Evolutionary conservation across 2,113 vertebrate species (phyloP).

Genomic region (Microcebus griseorufus): DNA sequence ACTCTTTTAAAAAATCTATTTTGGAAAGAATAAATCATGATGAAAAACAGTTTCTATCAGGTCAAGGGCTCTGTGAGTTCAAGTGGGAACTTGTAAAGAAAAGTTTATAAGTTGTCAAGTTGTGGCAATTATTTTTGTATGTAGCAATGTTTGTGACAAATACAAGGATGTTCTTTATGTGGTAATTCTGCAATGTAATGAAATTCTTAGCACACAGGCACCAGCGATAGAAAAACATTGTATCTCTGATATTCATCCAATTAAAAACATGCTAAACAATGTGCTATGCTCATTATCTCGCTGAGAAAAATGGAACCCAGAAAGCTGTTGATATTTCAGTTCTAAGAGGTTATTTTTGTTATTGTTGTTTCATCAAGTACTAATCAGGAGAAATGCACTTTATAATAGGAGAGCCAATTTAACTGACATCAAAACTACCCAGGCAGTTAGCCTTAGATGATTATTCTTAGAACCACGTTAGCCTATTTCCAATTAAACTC

Average conservation of each 20-base stretch:
- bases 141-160: conserved; percentile 62
- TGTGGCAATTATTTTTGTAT: conserved; percentile 66
- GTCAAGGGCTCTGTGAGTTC: not conserved
- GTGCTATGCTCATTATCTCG: conserved; percentile 71
- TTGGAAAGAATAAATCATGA: conserved; percentile 23
- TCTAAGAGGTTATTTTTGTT: conserved; percentile 73
- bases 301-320: conserved; percentile 73
- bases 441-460: conserved; percentile 67
- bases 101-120: not conserved
- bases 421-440: conserved; percentile 68
- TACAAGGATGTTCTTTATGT: conserved; percentile 63
- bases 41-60: conserved; percentile 26
- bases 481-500: conserved; percentile 74
- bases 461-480: conserved; percentile 62
- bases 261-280: conserved; percentile 75
- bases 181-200: conserved; percentile 10
- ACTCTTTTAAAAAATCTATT: not conserved
- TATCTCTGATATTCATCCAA: conserved; percentile 68
- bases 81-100: conserved; percentile 11
- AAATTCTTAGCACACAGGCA: conserved; percentile 52
- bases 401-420: conserved; percentile 66
- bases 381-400: conserved; percentile 71
- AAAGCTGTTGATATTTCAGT: conserved; percentile 79
- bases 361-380: conserved; percentile 76
- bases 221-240: conserved; percentile 55